phyloP scores from a whole-genome alignment of 2,113 vertebrate species.

The Pelvicachromis taeniatus region DNA sequence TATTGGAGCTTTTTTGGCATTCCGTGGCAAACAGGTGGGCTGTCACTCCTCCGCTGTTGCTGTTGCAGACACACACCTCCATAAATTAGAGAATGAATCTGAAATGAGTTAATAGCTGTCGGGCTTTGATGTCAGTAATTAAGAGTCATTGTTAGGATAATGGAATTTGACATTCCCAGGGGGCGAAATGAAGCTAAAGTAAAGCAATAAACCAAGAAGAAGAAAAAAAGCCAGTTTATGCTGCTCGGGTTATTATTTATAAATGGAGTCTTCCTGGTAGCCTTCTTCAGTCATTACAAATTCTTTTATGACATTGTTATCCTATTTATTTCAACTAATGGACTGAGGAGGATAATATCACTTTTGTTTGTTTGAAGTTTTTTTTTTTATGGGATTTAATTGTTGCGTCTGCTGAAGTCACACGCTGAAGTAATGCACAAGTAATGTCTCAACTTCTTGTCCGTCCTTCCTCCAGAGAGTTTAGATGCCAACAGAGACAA shows the following conservation, averaged over 20 bases:
- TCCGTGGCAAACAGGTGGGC: conserved; percentile 63
- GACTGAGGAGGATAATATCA: neutral
- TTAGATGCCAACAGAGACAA: conserved; percentile 80
- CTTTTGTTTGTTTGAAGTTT: neutral
- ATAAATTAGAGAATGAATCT: conserved; percentile 51
- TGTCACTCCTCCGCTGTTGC: conserved; percentile 35
- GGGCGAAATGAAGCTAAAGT: conserved; percentile 8
- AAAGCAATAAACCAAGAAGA: conserved; percentile 8
- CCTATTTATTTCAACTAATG: neutral
- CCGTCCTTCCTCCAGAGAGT: conserved; percentile 60
- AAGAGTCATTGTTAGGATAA: conserved; percentile 64
- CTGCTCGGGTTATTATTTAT: neutral
- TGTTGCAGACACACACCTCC: conserved; percentile 2
- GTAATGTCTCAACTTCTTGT: neutral
- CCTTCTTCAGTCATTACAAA: neutral
- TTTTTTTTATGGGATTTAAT: neutral
- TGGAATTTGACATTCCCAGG: conserved; percentile 41
- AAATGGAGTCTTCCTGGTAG: neutral
- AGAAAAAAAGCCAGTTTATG: conserved; percentile 4
- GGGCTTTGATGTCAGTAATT: conserved; percentile 59
- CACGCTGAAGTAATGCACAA: neutral
- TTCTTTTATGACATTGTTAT: neutral
- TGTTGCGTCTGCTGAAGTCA: neutral
- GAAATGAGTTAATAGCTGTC: conserved; percentile 53
- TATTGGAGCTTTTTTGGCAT: conserved; percentile 58